Conservation (phyloP, 2,797 vertebrate species). For the Melanotaenia trifasciata region DNA sequence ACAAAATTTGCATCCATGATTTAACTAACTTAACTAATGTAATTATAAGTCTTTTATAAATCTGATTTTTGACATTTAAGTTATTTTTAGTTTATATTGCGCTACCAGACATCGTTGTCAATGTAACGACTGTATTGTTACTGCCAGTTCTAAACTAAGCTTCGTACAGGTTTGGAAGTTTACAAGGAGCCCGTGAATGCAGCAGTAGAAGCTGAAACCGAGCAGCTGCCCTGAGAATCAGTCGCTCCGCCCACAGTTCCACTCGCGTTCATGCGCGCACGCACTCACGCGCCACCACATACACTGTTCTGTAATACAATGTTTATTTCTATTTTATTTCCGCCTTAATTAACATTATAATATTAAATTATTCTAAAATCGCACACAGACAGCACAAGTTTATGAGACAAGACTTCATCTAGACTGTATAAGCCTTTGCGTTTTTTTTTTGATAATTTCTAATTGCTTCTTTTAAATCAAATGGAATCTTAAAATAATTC, state of each 20-base stretch:
- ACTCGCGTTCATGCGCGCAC: conserved; percentile 2
- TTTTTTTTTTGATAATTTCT: neutral
- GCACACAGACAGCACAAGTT: too few species aligned
- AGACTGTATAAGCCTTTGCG: neutral
- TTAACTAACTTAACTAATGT: neutral
- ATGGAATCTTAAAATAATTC: neutral
- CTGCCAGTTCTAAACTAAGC: neutral
- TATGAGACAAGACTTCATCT: too few species aligned
- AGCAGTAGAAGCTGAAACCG: conserved; percentile 69
- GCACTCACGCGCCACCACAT: neutral
- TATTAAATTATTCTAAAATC: too few species aligned
- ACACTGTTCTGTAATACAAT: neutral
- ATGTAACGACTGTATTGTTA: neutral
- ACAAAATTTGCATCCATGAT: neutral
- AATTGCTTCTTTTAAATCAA: neutral
- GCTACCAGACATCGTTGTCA: neutral
- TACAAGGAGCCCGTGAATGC: conserved; percentile 60
- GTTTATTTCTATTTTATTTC: neutral
- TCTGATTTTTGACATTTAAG: neutral
- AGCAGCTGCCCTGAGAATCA: conserved; percentile 72
- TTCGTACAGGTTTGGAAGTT: fast-evolving
- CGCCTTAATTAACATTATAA: neutral
- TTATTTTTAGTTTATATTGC: neutral
- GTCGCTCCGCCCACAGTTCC: conserved; percentile 59
- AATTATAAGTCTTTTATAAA: neutral